These are phyloP conservation scores for Synanthedon tipuliformis DNA, from an alignment of 2,888 invertebrate species.

Conservation along the genomic window DNA sequence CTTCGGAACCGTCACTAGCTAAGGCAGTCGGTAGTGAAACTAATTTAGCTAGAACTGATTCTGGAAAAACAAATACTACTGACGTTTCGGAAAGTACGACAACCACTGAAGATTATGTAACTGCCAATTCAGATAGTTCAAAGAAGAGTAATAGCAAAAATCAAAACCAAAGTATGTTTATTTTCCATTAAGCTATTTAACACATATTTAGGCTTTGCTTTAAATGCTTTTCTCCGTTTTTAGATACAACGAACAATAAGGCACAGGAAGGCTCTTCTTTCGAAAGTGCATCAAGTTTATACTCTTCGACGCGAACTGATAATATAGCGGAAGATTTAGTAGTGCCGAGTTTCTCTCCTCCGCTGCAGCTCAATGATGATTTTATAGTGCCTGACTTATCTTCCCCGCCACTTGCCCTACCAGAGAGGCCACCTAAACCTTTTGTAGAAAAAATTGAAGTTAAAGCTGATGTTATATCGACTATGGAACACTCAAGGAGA, in stretches of 20 bases:
- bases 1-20: conserved; percentile 38
- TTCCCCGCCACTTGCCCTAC: conserved; percentile 57
- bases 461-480: conserved; percentile 48
- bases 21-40: conserved; percentile 52
- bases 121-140: conserved; percentile 83
- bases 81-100: conserved; percentile 91
- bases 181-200: conserved; percentile 1
- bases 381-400: conserved; percentile 57
- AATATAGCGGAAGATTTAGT: conserved; percentile 74
- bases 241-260: conserved; percentile 71
- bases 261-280: conserved; percentile 85
- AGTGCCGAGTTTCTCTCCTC: conserved; percentile 71
- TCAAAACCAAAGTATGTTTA: conserved; percentile 51
- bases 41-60: conserved; percentile 76
- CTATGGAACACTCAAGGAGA: conserved; percentile 45
- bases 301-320: conserved; percentile 81
- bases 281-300: conserved; percentile 86
- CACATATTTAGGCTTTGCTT: background rate
- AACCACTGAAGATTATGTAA: conserved; percentile 87
- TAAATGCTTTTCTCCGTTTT: conserved; percentile 7
- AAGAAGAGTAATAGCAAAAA: conserved; percentile 69
- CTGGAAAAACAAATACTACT: conserved; percentile 77
- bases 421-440: conserved; percentile 43
- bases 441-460: conserved; percentile 52
- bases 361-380: conserved; percentile 63